phyloP scores from a whole-genome alignment of 2,888 invertebrate genomes.

The Rapana venosa region DNA sequence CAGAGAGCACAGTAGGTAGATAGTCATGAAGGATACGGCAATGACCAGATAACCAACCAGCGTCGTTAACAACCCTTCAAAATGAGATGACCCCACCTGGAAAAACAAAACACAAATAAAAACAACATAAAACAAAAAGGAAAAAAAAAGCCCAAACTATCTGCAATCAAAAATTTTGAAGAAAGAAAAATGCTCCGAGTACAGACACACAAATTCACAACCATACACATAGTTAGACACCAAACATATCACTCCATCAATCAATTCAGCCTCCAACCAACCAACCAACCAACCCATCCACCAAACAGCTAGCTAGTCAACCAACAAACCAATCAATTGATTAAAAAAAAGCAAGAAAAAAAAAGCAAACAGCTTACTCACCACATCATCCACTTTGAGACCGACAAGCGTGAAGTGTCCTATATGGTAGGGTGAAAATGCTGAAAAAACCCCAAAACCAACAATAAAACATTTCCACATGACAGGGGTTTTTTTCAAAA shows the following conservation, averaged over 20 bases:
- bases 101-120: constrained; percentile 45
- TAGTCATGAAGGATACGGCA: constrained; percentile 87
- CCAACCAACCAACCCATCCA: neutral
- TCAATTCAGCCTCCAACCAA: neutral
- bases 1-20: constrained; percentile 90
- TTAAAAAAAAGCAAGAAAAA: neutral
- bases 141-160: neutral
- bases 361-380: constrained; percentile 58
- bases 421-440: constrained; percentile 97
- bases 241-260: neutral
- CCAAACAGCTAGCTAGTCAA: neutral
- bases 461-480: neutral
- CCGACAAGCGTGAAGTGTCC: constrained; percentile 90
- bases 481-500: neutral
- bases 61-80: constrained; percentile 95
- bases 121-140: neutral
- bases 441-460: constrained; percentile 78
- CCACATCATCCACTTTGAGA: constrained; percentile 83
- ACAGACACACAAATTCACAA: neutral
- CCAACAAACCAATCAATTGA: neutral
- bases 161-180: neutral
- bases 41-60: constrained; percentile 95
- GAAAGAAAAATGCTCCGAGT: neutral
- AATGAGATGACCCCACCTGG: constrained; percentile 87
- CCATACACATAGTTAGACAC: neutral